Percentiles rank a stretch among this genome's conserved stretches.
Conservation (phyloP, 2,113 vertebrate species). For the Dendrocopos noguchii region DNA sequence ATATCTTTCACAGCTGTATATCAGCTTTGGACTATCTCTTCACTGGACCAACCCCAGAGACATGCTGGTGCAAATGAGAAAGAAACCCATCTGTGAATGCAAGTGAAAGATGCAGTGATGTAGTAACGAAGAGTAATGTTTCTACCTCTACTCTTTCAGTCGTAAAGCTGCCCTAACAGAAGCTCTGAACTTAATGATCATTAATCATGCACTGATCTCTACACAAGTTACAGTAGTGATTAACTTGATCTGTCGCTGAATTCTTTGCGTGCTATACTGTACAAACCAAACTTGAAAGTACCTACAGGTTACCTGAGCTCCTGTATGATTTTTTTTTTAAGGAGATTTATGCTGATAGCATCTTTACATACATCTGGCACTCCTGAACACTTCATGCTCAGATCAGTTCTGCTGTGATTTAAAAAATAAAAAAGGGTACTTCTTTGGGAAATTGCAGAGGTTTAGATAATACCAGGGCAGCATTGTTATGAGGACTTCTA, state of each 20-base stretch:
- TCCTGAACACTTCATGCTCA: neutral
- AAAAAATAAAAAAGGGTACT: neutral
- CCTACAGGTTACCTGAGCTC: neutral
- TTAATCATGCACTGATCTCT: neutral
- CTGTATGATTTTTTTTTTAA: neutral
- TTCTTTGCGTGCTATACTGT: neutral
- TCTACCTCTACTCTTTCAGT: neutral
- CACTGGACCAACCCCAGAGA: neutral
- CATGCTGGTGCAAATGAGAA: neutral
- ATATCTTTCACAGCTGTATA: neutral
- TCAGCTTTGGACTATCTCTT: neutral
- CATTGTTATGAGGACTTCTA: neutral
- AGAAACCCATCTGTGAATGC: neutral
- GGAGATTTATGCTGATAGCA: neutral
- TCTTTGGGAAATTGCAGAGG: neutral
- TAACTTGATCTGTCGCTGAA: neutral
- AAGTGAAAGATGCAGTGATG: neutral
- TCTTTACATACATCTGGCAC: neutral
- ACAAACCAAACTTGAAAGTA: neutral
- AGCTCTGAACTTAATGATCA: neutral
- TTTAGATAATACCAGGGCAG: neutral
- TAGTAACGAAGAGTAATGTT: neutral
- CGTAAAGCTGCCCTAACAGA: neutral
- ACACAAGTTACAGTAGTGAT: neutral
- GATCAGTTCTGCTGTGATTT: neutral